Base-by-base conservation (phyloP, 2,888 invertebrate species). In the Galerucella calmariensis region DNA sequence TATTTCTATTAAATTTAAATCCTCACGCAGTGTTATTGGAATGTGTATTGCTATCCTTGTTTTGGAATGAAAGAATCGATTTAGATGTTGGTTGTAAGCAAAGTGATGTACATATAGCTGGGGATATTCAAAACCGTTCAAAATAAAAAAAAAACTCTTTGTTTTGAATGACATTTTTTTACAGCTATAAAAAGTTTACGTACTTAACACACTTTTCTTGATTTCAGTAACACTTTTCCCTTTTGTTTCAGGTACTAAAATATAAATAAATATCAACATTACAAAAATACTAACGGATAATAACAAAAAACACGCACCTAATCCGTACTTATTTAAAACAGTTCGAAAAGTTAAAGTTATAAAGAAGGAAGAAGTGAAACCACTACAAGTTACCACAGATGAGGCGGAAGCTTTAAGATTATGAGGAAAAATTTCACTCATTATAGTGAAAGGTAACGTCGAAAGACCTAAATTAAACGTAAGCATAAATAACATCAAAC, bases 341-440 rank as follows among this genome's bases (percentile, higher is more conserved):
- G 80, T 75, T 6, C 83, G 82, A 78, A 82, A 84, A 4, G 78
- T 74, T 53, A 82, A 27, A 2, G 82, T 81, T 4, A 82, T 78
- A 0, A 79, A 20, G 65, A 83, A 83, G 68, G 78, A 79, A 14
- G 75, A 74, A 8, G 67, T 41, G 56, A 81, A 79, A 67, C 78
- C 74, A 2, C 79, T 74, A 14, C 78, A 73, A 14, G 81, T 76
- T 1, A 76, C 76, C 0, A 94, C 93, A 35, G 91, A 88, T 4
- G 79, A 67, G 0, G 93, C 91, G 86, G 94, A 94, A 1, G 94
- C 92, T 73, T 80, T 81, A 9, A 78, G 75, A 80, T 94, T 92
- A 0, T 92, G 88, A 35, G 96, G 92, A 86, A 96, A 92, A 86
- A 95, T 90, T 86, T 96, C 95, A 1, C 94, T 92, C 90, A 95